Evolutionary conservation across 2,797 vertebrate species (phyloP).

Genomic region (Allenopithecus nigroviridis): DNA sequence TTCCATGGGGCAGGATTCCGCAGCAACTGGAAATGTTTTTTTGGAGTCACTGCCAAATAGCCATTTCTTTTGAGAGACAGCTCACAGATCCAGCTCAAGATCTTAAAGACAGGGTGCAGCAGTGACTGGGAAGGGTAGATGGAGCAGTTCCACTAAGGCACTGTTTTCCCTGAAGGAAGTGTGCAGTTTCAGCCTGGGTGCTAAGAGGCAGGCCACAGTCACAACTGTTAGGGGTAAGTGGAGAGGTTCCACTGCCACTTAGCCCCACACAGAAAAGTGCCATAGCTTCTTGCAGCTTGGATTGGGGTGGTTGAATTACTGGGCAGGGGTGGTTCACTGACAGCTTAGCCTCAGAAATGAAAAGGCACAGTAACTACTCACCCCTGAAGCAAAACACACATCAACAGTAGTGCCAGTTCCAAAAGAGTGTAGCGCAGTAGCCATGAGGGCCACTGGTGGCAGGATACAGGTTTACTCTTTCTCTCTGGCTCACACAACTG

Average conservation of each 20-base stretch:
- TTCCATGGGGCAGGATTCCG: not conserved
- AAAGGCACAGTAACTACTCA: not conserved
- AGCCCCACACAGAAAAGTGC: not conserved
- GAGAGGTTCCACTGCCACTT: not conserved
- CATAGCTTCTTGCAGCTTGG: not conserved
- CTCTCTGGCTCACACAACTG: not conserved
- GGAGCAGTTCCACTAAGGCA: not conserved
- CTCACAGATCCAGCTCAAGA: not conserved
- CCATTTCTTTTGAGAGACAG: not conserved
- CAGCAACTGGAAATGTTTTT: not conserved
- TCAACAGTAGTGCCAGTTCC: not conserved
- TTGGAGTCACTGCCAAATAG: not conserved
- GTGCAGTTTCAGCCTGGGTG: not conserved
- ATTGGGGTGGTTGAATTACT: not conserved
- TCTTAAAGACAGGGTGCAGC: not conserved
- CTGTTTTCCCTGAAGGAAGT: not conserved
- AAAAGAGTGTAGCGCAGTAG: not conserved
- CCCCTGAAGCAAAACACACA: not conserved
- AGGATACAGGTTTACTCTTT: not conserved
- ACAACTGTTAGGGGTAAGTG: not conserved
- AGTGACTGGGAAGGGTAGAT: not conserved
- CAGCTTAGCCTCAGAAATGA: not conserved
- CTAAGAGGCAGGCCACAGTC: not conserved
- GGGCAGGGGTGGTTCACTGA: not conserved
- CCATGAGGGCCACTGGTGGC: not conserved